Evolutionary conservation across 1,140 invertebrate genomes (phyloP).

Genomic region (Pantala flavescens): DNA sequence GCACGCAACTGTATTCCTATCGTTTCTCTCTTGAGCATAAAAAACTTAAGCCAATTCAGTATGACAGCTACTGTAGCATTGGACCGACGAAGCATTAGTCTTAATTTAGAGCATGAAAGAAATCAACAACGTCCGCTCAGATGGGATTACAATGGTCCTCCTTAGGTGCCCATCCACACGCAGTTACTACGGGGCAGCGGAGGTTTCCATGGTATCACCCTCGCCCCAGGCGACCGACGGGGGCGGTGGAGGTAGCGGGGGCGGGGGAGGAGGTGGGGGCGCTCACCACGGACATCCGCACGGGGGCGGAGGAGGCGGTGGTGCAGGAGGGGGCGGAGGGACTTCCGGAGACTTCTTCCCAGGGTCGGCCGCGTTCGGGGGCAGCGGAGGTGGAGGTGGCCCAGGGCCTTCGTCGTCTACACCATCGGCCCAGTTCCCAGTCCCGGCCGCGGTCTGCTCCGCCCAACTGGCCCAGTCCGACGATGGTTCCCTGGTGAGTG

Average conservation of each 20-base stretch:
- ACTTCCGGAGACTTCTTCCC: conserved; percentile 15
- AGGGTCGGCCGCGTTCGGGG: conserved; percentile 14
- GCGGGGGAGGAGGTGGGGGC: not conserved
- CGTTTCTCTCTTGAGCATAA: too few relatives aligned
- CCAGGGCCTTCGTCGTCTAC: not conserved
- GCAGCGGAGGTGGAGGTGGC: not conserved
- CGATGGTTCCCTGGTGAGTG: conserved; percentile 13
- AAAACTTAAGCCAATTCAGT: too few relatives aligned
- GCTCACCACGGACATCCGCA: conserved; percentile 27
- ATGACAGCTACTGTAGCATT: too few relatives aligned
- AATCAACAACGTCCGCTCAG: too few relatives aligned
- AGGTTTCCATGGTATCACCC: not conserved
- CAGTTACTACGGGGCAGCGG: not conserved
- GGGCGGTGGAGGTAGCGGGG: not conserved
- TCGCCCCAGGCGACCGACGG: not conserved
- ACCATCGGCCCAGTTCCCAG: not conserved
- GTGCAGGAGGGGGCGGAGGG: conserved; percentile 23
- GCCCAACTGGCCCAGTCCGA: conserved; percentile 13
- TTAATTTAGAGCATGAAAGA: too few relatives aligned
- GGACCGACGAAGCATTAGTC: too few relatives aligned
- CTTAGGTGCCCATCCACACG: not conserved
- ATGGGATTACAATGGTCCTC: not conserved
- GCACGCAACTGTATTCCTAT: too few relatives aligned
- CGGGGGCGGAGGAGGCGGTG: conserved; percentile 26
- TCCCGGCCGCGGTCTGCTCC: conserved; percentile 6